These are phyloP conservation scores for Ylistrum balloti DNA, from an alignment of 1,140 invertebrate genomes.

Conservation along the genomic window DNA sequence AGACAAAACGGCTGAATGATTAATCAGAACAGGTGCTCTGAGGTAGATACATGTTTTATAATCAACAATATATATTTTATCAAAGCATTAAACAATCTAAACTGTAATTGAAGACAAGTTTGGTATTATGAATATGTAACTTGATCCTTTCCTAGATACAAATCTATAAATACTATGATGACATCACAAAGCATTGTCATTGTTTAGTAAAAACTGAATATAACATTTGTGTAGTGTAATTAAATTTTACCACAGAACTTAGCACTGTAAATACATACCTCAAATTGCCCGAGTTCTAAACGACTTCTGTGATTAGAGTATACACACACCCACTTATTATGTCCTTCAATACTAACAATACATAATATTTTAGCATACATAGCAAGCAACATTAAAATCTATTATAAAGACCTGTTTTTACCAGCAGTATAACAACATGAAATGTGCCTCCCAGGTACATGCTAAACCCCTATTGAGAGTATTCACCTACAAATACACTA, in stretches of 20 bases:
- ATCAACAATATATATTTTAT: neutral
- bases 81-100: neutral
- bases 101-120: neutral
- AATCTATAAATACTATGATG: slow-evolving; percentile 3
- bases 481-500: too few relatives aligned
- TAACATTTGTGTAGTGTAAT: too few relatives aligned
- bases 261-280: neutral
- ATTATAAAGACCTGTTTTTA: neutral
- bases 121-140: neutral
- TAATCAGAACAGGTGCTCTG: neutral
- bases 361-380: neutral
- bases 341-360: neutral
- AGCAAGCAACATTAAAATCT: neutral
- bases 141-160: neutral
- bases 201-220: neutral
- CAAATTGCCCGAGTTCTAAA: neutral
- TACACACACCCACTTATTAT: too few relatives aligned
- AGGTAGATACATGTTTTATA: neutral
- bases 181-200: neutral
- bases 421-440: neutral
- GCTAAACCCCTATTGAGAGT: too few relatives aligned
- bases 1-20: neutral
- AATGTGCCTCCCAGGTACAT: neutral
- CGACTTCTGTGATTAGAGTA: neutral
- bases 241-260: too few relatives aligned